Conservation (phyloP, 2,888 invertebrate genomes). For the Apantesis nais region DNA sequence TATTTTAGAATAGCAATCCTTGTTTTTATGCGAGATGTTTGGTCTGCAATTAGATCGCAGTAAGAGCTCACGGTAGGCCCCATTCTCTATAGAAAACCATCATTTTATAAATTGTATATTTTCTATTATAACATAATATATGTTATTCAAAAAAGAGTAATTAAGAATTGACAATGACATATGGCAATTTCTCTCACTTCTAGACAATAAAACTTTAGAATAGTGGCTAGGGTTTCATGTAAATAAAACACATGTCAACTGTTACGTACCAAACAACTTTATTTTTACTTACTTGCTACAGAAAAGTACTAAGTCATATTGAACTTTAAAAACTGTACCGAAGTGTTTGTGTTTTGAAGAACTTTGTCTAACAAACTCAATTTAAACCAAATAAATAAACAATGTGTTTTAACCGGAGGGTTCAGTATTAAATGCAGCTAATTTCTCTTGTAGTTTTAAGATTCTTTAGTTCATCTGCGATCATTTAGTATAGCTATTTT, state of each 20-base stretch:
- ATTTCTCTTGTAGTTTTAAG: neutral
- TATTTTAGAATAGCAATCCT: too few species aligned
- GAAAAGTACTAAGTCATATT: neutral
- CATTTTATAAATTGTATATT: too few species aligned
- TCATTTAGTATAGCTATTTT: too few species aligned
- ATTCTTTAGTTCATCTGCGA: neutral
- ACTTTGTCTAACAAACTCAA: neutral
- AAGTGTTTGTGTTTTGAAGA: neutral
- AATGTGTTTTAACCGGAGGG: neutral
- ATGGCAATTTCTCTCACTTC: neutral
- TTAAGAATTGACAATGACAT: neutral
- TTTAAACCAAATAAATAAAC: neutral
- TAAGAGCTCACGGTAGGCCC: too few species aligned
- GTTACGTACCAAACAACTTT: neutral
- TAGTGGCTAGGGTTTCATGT: neutral
- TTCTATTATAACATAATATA: too few species aligned
- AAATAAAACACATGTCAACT: neutral
- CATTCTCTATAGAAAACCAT: too few species aligned
- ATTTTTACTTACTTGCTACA: neutral
- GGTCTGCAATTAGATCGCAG: too few species aligned
- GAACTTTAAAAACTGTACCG: neutral
- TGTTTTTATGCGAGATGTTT: too few species aligned
- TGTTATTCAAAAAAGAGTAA: neutral
- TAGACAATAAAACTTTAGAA: neutral
- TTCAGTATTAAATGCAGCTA: neutral